Evolutionary conservation across 2,888 invertebrate genomes (phyloP), one percentile per base, ranked within the genome.

Genomic region (Linnaemya tessellans): DNA sequence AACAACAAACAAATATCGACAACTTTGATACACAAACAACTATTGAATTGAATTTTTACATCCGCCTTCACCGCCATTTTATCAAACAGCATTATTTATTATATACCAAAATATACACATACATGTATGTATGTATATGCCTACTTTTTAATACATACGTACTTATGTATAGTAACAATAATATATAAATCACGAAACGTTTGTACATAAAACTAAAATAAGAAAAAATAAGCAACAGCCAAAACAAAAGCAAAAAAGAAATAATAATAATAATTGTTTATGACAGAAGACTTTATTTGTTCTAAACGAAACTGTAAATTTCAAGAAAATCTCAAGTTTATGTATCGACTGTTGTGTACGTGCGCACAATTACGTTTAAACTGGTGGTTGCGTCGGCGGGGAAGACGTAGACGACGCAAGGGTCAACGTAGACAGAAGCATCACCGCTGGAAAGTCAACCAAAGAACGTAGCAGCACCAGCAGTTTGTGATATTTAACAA

Each of bases 261-360:
- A 56, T 22, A 67, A 58, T n/a, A 20, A 25, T 18, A 64, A 71
- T 56, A 64, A 73, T 43, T 81, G 81, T 75, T 77, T 79, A 81
- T 85, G 81, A 70, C 58, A 58, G 22, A 73, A 85, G 58, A 60
- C 41, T 82, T 74, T 70, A 70, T 74, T 79, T 74, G 73, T 78
- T 82, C 56, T 82, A 70, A 64, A 82, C 64, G 51, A 74, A 81
- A 54, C 51, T 41, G 80, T 74, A 64, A 73, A 78, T 78, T 73
- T 70, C 43, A 64, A 82, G 22, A 81, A 79, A 85, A 85, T 85
- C 78, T 79, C 73, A 84, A 71, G 86, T 89, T 89, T 89, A 90
- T 90, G 90, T 89, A 87, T 89, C 89, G 89, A 87, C 87, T 88
- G 87, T 88, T 88, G 88, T 89, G 89, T 89, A 84, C 88, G 88